Base-by-base conservation (phyloP, 1,140 invertebrate genomes). In the Argopecten irradians region DNA sequence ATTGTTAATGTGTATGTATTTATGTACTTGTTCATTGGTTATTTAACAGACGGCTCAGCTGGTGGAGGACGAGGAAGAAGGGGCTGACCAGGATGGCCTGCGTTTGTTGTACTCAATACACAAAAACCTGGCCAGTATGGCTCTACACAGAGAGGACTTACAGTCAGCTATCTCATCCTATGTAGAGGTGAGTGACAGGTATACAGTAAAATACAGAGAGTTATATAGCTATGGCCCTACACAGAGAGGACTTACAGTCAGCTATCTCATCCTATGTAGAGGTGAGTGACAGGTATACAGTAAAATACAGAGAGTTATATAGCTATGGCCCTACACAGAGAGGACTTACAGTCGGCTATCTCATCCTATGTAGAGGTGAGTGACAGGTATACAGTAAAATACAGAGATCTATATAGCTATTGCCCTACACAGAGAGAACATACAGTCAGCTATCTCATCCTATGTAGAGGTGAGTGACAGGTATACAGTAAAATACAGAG, bases 21-120 rank as follows among this genome's bases (percentile, higher is more conserved):
- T n/a, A n/a, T n/a, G n/a, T n/a, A n/a, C n/a, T n/a, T 87, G n/a
- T 36, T 28, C 84, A 39, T 22, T 11, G 14, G 1, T 35, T 85
- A 55, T 92, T 39, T 87, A 88, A 71, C 87, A 96, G 94, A 93
- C 93, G 84, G 89, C 89, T 36, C 87, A 90, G 46, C 86, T 92
- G 34, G 90, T 94, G 35, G 94, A 94, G 46, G 92, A 93, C 71
- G 92, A 93, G 35, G 89, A 89, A 83, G 92, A 94, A 28, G 90
- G 91, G 46, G 92, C 89, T 19, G 87, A 92, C 39, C 93, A 95
- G 82, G 94, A 94, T 32, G 94, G 93, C 33, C 91, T 95, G 9
- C 96, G 96, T 1, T 95, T 98, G 33, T 97, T 97, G 92, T 98
- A 97, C 95, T 97, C 97, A 14, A 97, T 97, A 91, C 96, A 96